Evolutionary conservation across 1,140 invertebrate species (phyloP).

Genomic region (Drosophila novamexicana): DNA sequence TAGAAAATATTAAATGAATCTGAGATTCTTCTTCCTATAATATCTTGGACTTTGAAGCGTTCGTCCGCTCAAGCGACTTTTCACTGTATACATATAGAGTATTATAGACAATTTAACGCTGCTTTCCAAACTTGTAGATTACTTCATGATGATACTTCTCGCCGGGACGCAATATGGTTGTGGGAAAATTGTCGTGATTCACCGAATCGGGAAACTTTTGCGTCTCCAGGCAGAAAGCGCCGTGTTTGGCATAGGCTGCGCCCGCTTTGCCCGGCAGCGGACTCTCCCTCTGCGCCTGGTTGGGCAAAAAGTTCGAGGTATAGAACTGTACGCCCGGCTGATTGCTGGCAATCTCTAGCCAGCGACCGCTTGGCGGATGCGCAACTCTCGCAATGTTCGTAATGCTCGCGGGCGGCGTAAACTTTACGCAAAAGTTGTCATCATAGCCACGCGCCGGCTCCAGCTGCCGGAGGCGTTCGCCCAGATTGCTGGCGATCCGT

Average conservation of each 20-base stretch:
- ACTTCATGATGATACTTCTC: slow-evolving; percentile 88
- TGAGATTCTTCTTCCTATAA: no score
- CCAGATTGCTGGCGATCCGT: slow-evolving; percentile 86
- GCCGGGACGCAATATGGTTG: slow-evolving; percentile 89
- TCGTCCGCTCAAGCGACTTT: no score
- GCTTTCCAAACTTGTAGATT: slow-evolving; percentile 86
- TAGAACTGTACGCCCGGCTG: slow-evolving; percentile 97
- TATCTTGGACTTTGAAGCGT: no score
- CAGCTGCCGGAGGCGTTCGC: slow-evolving; percentile 84
- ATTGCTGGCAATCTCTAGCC: slow-evolving; percentile 91
- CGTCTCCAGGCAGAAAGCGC: slow-evolving; percentile 94
- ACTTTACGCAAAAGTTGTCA: slow-evolving; percentile 90
- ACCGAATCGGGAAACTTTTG: slow-evolving; percentile 97
- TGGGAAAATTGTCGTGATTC: slow-evolving; percentile 93
- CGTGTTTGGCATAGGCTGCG: slow-evolving; percentile 89
- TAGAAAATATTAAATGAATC: no score
- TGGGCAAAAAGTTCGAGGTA: slow-evolving; percentile 91
- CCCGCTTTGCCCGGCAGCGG: slow-evolving; percentile 61
- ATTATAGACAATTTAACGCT: slow-evolving; percentile 1
- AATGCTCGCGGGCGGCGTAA: slow-evolving; percentile 41
- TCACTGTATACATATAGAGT: neutral
- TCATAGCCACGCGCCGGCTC: slow-evolving; percentile 88
- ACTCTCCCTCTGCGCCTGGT: slow-evolving; percentile 69
- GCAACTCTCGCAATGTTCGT: slow-evolving; percentile 83
- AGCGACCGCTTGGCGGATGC: slow-evolving; percentile 90